Evolutionary conservation across 2,888 invertebrate species (phyloP), one percentile per base, ranked within the genome.

Genomic region (Lasius platythorax): DNA sequence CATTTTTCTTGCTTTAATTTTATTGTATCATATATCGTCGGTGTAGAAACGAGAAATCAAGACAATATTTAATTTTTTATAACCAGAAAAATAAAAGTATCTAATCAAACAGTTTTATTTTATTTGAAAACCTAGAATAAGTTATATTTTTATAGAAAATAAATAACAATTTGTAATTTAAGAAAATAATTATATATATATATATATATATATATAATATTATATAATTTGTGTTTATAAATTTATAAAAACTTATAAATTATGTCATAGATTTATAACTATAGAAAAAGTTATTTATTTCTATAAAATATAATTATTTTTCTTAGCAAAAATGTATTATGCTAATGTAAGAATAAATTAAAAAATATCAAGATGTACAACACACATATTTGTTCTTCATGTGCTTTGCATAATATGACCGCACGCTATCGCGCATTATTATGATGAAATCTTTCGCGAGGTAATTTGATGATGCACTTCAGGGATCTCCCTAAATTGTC

Each of bases 391-490:
- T 67, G 15, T 67, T 12, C 2, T 68, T 53, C 12, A n/a, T 11
- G 30, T 33, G 11, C 12, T 79, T 79, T 46, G 11, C 43, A 46
- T 79, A 72, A 72, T 46, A 11, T 4, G 6, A 23, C 23, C 28
- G 30, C 30, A 43, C 0, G 15, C 28, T 58, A 28, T 58, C 6
- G 5, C 43, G n/a, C 61, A 18, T 46, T 33, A 37, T 4, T 43
- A 72, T 46, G 72, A 72, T 33, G 12, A 67, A 50, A 68, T 68
- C n/a, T 68, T 28, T 61, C 37, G 73, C 61, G 73, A 61, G 43
- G 33, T 72, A 73, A 43, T 72, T 37, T 37, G 37, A 37, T 28
- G 73, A 18, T 28, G 18, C 73, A 63, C 70, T 72, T 43, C 79
- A 30, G 30, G 18, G 53, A 33, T 33, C 63, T 5, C 67, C 50